Evolutionary conservation across 2,797 vertebrate genomes (phyloP).

Genomic region (Passerculus sandwichensis): DNA sequence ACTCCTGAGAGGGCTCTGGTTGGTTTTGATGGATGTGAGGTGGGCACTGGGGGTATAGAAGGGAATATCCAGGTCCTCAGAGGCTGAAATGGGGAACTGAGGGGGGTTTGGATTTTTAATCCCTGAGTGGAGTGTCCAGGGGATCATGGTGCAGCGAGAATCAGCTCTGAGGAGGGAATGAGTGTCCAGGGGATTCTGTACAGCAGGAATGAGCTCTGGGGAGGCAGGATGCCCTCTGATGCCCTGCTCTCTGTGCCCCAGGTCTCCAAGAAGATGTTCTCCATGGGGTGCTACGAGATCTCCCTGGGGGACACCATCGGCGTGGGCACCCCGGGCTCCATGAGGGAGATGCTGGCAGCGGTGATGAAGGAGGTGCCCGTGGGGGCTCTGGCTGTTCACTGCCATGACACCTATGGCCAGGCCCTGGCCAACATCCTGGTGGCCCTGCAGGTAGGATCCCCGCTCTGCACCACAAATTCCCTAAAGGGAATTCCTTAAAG

Average conservation of each 20-base stretch:
- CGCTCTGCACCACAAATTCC: not conserved
- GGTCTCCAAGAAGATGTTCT: conserved; percentile 91
- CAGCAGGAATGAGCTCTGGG: not conserved
- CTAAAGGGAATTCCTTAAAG: no score
- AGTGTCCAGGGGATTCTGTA: fast-evolving
- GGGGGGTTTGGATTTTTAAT: not conserved
- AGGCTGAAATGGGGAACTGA: not conserved
- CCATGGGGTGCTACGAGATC: conserved; percentile 98
- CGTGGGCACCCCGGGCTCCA: conserved; percentile 90
- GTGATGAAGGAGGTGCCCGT: conserved; percentile 90
- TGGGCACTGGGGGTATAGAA: not conserved
- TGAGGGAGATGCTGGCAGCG: conserved; percentile 87
- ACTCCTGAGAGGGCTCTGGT: not conserved
- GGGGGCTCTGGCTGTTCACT: conserved; percentile 91
- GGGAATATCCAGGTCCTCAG: not conserved
- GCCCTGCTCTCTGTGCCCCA: conserved; percentile 35
- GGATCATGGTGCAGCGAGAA: fast-evolving
- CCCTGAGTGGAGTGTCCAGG: not conserved
- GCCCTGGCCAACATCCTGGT: conserved; percentile 94
- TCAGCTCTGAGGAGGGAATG: not conserved
- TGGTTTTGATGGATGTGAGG: not conserved
- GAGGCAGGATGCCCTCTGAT: not conserved
- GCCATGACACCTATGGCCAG: conserved; percentile 97
- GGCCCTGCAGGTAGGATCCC: conserved; percentile 87
- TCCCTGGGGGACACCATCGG: conserved; percentile 96